Conservation (phyloP, 2,888 invertebrate species). For the Eudasyphora cyanicolor region DNA sequence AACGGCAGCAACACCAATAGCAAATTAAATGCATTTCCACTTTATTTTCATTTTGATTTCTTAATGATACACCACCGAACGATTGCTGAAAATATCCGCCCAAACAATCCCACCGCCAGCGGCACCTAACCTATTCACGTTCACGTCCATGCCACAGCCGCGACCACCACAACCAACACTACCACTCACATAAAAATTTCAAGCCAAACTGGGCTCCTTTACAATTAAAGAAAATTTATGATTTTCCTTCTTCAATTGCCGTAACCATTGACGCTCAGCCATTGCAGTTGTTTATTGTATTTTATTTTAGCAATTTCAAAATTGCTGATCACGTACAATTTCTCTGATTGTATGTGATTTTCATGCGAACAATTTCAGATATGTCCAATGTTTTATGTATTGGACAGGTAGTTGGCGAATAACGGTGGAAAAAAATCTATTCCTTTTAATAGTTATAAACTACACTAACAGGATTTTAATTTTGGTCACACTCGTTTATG, state of each 20-base stretch:
- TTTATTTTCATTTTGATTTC: slow-evolving; percentile 12
- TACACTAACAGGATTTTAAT: too few relatives aligned
- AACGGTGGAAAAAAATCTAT: too few relatives aligned
- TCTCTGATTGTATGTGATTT: slow-evolving; percentile 55
- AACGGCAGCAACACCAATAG: slow-evolving; percentile 32
- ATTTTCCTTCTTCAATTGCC: slow-evolving; percentile 44
- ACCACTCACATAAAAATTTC: slow-evolving; percentile 36
- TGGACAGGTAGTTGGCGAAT: too few relatives aligned
- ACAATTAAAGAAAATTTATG: slow-evolving; percentile 57
- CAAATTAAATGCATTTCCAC: slow-evolving; percentile 42
- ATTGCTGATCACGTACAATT: slow-evolving; percentile 57
- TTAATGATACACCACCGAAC: slow-evolving; percentile 32
- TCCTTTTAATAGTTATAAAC: too few relatives aligned
- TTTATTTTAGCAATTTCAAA: slow-evolving; percentile 38
- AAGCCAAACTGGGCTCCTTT: slow-evolving; percentile 44
- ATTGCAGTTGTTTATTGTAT: slow-evolving; percentile 1
- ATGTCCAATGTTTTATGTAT: neutral
- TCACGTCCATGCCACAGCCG: neutral
- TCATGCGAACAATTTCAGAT: slow-evolving; percentile 37
- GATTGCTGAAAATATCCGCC: neutral
- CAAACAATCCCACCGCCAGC: neutral
- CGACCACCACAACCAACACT: too few relatives aligned
- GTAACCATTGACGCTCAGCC: neutral
- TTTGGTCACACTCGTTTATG: too few relatives aligned
- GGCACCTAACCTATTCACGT: slow-evolving; percentile 15